Conservation (phyloP, 2,888 invertebrate species). For the Rhingia campestris region DNA sequence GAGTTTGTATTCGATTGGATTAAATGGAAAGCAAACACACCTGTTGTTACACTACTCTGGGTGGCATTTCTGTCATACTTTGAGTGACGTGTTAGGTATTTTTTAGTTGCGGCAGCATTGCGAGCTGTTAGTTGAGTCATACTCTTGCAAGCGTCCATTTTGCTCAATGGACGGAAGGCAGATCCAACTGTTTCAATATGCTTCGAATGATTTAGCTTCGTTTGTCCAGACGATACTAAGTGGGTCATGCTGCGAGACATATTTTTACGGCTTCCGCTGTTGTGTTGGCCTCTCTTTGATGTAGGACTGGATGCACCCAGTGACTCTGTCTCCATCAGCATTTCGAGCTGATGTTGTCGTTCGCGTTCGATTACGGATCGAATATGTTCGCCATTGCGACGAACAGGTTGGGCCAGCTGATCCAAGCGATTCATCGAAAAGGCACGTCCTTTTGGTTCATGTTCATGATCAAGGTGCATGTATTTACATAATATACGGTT, state of each 20-base stretch:
- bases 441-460: slow-evolving; percentile 88
- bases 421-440: slow-evolving; percentile 97
- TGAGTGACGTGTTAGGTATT: slow-evolving; percentile 80
- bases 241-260: slow-evolving; percentile 90
- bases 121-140: slow-evolving; percentile 83
- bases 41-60: slow-evolving; percentile 80
- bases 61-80: slow-evolving; percentile 71
- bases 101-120: slow-evolving; percentile 80
- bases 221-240: slow-evolving; percentile 80
- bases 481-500: slow-evolving; percentile 31
- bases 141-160: slow-evolving; percentile 83
- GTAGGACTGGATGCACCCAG: slow-evolving; percentile 76
- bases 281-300: slow-evolving; percentile 70
- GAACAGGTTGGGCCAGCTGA: slow-evolving; percentile 89
- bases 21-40: slow-evolving; percentile 79
- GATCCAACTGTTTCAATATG: slow-evolving; percentile 77
- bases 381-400: slow-evolving; percentile 84
- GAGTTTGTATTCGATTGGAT: slow-evolving; percentile 72
- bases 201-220: slow-evolving; percentile 74
- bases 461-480: slow-evolving; percentile 14
- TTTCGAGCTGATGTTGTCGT: slow-evolving; percentile 81
- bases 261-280: slow-evolving; percentile 79
- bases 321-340: slow-evolving; percentile 81
- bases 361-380: slow-evolving; percentile 82
- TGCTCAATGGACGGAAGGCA: slow-evolving; percentile 80